Evolutionary conservation across 2,888 invertebrate species (phyloP), one percentile per base, ranked within the genome.

Genomic region (Rapana venosa): DNA sequence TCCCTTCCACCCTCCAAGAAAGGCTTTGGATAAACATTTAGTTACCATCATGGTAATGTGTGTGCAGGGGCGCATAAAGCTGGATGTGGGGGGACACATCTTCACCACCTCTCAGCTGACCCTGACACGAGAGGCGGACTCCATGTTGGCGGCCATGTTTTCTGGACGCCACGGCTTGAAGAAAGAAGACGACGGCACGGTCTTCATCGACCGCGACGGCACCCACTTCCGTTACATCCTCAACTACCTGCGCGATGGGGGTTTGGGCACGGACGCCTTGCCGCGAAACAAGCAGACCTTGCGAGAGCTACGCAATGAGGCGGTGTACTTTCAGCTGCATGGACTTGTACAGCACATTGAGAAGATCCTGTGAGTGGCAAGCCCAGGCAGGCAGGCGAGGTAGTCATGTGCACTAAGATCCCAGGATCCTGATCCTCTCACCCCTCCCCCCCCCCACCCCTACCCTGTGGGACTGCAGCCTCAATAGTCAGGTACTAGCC

Each of bases 91-190:
- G 77, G 95, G 95, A n/a, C 93, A 92, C 83, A 91, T 94, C 15
- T 95, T 93, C 91, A 95, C 95, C 22, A 95, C 95, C 6, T 95
- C 95, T 1, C 91, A 93, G 79, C 92, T 94, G 81, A 95, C 95
- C 36, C 90, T 95, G 90, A 94, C 94, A 26, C 91, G 94, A 32
- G 95, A 95, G 88, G 92, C 93, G 20, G 94, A 95, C 90, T 95
- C 95, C 77, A 95, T 95, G 95, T 90, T 95, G 92, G 95, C 95
- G 32, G 95, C 95, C 92, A 95, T 95, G 95, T 95, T 95, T 91
- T 94, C 94, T 90, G 95, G 95, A 5, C 93, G 95, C 77, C 94
- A 95, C 90, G 93, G 94, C 81, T 90, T 95, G 47, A 91, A 93
- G 81, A 92, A 92, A 58, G 95, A 95, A 87, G 93, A 92, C 13